Evolutionary conservation across 2,888 invertebrate species (phyloP), one percentile per base, ranked within the genome.

Genomic region (Acanthopleura granulata): DNA sequence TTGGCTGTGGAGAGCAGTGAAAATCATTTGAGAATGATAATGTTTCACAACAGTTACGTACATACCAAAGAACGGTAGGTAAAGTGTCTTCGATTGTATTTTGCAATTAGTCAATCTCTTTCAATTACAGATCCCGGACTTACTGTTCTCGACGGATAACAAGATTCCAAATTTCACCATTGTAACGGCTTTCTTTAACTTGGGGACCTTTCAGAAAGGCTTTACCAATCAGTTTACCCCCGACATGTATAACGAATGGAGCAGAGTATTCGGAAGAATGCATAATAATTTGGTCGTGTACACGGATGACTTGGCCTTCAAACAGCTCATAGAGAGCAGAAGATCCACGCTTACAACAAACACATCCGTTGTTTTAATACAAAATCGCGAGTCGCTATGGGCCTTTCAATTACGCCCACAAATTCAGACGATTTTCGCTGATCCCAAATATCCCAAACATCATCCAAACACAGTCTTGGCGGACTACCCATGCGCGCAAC

Each of bases 401-500:
- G 62, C 77, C 14, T 77, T 77, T 62, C 30, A 62, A 15, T 29
- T 76, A 15, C 16, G 16, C 9, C 25, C 27, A 18, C 72, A 66
- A 50, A 75, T 77, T 22, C 18, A 25, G 22, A 61, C 40, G 25
- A 73, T 77, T 22, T 73, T 70, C 29, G 14, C 16, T 0, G 16
- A 22, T 0, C 75, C 75, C 9, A 40, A 16, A 11, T 77, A 77
- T 40, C 77, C 77, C 40, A 73, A 75, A 30, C 69, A 72, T 66
- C 18, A 40, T 22, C 77, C 77, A 9, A 77, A 75, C 71, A 77
- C 77, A 22, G 75, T 77, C n/a, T 30, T 70, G 9, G 57, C 75
- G 4, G 70, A 75, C 11, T 77, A 77, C 49, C 49, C 70, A 25
- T 72, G 72, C 50, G 72, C 72, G n/a, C 49, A 57, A 70, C 77